A percentile compares a stretch with the other conserved stretches of the same genome.
These are phyloP conservation scores for Cheilosia grossa DNA, from an alignment of 2,888 invertebrate genomes.

Conservation along the genomic window DNA sequence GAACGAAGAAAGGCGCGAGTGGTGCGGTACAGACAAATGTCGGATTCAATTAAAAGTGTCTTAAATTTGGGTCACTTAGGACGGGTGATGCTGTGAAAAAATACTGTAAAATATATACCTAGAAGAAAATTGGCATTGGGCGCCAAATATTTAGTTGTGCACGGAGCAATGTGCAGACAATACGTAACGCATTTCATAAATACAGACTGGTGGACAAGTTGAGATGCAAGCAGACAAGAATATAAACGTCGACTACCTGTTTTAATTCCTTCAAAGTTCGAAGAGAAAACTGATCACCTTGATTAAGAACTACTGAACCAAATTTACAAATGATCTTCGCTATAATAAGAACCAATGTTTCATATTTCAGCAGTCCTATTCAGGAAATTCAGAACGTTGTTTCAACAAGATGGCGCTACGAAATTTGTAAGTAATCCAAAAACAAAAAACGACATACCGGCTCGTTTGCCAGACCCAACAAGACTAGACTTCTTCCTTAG, in stretches of 20 bases:
- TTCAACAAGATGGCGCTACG: no score
- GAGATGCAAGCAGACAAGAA: background rate
- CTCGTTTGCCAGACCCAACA: no score
- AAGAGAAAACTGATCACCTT: no score
- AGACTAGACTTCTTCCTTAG: no score
- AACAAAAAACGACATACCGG: no score
- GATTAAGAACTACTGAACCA: no score
- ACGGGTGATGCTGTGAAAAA: constrained; percentile 8
- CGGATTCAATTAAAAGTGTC: constrained; percentile 56
- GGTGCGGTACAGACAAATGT: constrained; percentile 26
- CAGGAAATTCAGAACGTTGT: no score
- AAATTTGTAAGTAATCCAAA: no score
- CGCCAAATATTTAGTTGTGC: constrained; percentile 46
- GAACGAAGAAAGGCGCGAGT: background rate
- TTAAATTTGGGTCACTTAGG: constrained; percentile 71
- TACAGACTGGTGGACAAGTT: constrained; percentile 1
- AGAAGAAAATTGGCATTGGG: constrained; percentile 52
- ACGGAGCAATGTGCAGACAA: constrained; percentile 19
- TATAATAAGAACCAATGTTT: no score
- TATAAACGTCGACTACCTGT: background rate
- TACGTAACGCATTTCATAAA: constrained; percentile 30
- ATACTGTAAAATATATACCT: background rate
- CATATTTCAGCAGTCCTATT: no score
- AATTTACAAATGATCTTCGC: no score
- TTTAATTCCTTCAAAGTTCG: background rate